Evolutionary conservation across 2,113 vertebrate genomes (phyloP).

Genomic region (Ailuropoda melanoleuca): DNA sequence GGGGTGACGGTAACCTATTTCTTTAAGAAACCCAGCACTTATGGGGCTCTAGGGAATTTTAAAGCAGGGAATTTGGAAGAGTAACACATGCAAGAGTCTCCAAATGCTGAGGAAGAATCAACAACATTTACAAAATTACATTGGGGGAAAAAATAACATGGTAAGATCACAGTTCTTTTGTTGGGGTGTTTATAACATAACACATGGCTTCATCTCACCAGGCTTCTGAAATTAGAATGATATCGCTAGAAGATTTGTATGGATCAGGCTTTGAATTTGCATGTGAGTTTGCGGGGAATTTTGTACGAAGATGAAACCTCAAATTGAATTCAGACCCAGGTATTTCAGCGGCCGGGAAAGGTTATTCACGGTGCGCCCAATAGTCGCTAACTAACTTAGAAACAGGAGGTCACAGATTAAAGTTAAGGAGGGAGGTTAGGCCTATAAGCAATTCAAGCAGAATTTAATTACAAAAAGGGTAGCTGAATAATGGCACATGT

Average conservation of each 20-base stretch:
- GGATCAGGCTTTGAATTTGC: conserved; percentile 66
- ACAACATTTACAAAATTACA: conserved; percentile 77
- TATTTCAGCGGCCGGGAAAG: conserved; percentile 65
- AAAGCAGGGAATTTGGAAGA: conserved; percentile 78
- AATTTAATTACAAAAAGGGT: conserved; percentile 85
- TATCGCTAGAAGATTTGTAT: conserved; percentile 69
- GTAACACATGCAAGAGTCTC: conserved; percentile 70
- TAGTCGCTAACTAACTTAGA: conserved; percentile 76
- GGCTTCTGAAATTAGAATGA: conserved; percentile 68
- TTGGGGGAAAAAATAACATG: conserved; percentile 55
- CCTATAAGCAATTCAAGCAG: conserved; percentile 82
- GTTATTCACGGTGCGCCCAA: conserved; percentile 22
- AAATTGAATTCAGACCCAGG: conserved; percentile 69
- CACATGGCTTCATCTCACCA: conserved; percentile 74
- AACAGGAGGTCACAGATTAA: conserved; percentile 71
- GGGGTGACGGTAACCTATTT: conserved; percentile 58
- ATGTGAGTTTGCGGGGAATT: conserved; percentile 60
- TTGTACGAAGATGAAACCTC: conserved; percentile 59
- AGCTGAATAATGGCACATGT: conserved; percentile 80
- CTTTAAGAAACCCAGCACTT: conserved; percentile 77
- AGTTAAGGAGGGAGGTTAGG: conserved; percentile 78
- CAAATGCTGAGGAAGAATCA: conserved; percentile 74
- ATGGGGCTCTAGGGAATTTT: conserved; percentile 68
- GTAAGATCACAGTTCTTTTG: conserved; percentile 71
- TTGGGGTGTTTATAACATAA: conserved; percentile 72